phyloP scores from a whole-genome alignment of 1,140 invertebrate genomes.

The Charaxes varanes region DNA sequence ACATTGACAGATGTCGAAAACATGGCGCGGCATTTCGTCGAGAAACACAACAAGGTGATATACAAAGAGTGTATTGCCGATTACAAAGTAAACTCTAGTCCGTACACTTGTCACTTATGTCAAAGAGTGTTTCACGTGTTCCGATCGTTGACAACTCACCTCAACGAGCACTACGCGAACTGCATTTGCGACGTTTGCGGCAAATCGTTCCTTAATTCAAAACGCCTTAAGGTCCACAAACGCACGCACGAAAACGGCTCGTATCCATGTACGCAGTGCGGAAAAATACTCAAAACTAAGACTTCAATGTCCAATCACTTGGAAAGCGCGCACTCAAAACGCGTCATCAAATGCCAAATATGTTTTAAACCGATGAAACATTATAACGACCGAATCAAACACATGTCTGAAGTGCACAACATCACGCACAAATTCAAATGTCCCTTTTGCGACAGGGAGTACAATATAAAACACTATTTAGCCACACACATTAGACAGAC shows the following conservation, averaged over 20 bases:
- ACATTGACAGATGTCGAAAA: slow-evolving; percentile 42
- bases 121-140: slow-evolving; percentile 54
- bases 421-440: slow-evolving; percentile 59
- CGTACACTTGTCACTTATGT: slow-evolving; percentile 51
- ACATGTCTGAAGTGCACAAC: slow-evolving; percentile 56
- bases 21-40: slow-evolving; percentile 43
- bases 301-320: slow-evolving; percentile 52
- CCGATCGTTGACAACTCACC: slow-evolving; percentile 48
- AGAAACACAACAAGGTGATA: slow-evolving; percentile 41
- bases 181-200: slow-evolving; percentile 63
- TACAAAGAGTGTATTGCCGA: slow-evolving; percentile 59
- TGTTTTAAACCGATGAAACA: slow-evolving; percentile 62
- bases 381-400: slow-evolving; percentile 58
- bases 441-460: slow-evolving; percentile 41
- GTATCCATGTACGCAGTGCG: slow-evolving; percentile 47
- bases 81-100: slow-evolving; percentile 50
- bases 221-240: slow-evolving; percentile 57
- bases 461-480: slow-evolving; percentile 61
- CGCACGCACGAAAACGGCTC: slow-evolving; percentile 44
- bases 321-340: slow-evolving; percentile 53
- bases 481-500: slow-evolving; percentile 58
- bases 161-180: slow-evolving; percentile 60
- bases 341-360: slow-evolving; percentile 53
- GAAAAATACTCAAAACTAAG: slow-evolving; percentile 53
- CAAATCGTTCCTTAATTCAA: slow-evolving; percentile 52